These are phyloP conservation scores for Petrolisthes cinctipes DNA, from an alignment of 2,888 invertebrate species.

Conservation along the genomic window DNA sequence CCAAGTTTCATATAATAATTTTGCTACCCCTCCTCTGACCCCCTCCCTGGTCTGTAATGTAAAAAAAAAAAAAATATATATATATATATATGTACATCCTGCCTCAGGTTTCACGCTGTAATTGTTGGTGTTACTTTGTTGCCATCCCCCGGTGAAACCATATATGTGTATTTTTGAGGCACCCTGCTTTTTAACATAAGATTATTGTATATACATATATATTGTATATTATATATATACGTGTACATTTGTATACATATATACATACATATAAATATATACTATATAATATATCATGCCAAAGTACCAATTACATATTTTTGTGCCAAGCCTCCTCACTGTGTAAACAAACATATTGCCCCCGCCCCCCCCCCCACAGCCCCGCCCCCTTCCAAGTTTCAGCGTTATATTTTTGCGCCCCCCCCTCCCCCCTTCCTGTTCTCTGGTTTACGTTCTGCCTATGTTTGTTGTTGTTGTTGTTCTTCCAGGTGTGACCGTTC, in stretches of 20 bases:
- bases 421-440: background rate
- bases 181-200: background rate
- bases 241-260: conserved; percentile 17
- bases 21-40: background rate
- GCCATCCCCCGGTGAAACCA: no score
- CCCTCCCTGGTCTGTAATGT: background rate
- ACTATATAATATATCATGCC: background rate
- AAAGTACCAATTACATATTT: no score
- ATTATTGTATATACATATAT: conserved; percentile 1
- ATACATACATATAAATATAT: conserved; percentile 28
- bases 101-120: no score
- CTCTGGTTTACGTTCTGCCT: background rate
- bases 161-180: no score
- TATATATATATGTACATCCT: no score
- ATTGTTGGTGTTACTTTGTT: no score
- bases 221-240: conserved; percentile 4
- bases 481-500: conserved; percentile 59
- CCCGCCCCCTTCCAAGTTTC: background rate
- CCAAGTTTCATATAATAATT: background rate
- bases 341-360: background rate
- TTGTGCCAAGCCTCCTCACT: no score
- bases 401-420: background rate
- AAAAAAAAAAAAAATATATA: background rate
- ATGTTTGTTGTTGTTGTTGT: conserved; percentile 28
- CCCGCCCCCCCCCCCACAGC: background rate